A percentile compares a stretch with the other conserved stretches of the same genome.
Evolutionary conservation across 1,140 invertebrate genomes (phyloP).

Genomic region (Metaphire vulgaris): DNA sequence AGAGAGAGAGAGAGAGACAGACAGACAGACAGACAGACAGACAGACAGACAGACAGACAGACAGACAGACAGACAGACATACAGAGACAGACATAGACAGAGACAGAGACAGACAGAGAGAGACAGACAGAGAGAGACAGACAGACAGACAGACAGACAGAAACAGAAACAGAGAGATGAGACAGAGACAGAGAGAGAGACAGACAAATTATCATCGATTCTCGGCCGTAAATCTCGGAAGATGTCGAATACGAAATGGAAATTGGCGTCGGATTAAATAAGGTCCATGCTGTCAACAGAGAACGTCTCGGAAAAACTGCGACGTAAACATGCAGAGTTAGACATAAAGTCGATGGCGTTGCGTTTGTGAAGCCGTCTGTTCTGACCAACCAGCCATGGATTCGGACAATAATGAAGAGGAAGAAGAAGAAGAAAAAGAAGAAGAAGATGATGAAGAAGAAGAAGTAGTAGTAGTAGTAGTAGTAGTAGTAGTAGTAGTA

Average conservation of each 20-base stretch:
- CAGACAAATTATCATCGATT: too few species aligned
- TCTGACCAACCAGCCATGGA: too few species aligned
- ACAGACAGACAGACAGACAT: neutral
- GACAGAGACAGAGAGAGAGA: neutral
- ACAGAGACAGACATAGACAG: neutral
- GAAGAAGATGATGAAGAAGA: neutral
- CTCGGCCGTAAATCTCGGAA: too few species aligned
- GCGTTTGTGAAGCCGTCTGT: too few species aligned
- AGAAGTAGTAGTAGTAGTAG: neutral
- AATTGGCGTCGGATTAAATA: too few species aligned
- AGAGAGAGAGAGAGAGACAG: neutral
- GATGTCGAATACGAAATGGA: too few species aligned
- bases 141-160: neutral
- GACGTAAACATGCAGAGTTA: too few species aligned
- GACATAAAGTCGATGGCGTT: neutral
- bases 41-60: neutral
- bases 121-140: neutral
- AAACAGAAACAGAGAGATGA: neutral
- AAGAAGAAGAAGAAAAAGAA: neutral
- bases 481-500: conserved; percentile 3
- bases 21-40: neutral
- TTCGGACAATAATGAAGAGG: neutral
- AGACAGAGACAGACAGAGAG: neutral
- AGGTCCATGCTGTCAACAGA: too few species aligned
- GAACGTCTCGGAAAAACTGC: too few species aligned